Evolutionary conservation across 2,113 vertebrate genomes (phyloP).

Genomic region (Piaya cayana): DNA sequence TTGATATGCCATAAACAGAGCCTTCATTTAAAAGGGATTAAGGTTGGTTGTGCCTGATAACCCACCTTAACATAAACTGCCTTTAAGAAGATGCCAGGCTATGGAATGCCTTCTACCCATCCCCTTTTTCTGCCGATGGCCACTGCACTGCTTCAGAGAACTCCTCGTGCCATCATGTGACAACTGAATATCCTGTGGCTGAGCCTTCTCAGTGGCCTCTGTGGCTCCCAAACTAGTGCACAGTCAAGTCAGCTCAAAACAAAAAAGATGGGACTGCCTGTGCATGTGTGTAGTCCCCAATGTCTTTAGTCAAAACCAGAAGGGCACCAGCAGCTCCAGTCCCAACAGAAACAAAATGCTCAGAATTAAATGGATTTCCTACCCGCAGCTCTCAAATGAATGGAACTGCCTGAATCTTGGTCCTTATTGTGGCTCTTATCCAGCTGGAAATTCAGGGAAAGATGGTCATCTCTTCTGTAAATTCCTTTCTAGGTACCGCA

Average conservation of each 20-base stretch:
- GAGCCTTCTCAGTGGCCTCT: neutral
- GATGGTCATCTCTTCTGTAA: neutral
- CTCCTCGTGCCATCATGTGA: neutral
- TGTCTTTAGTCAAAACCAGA: neutral
- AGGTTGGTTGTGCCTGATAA: neutral
- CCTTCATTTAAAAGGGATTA: slow-evolving; percentile 52
- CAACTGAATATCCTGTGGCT: rapidly evolving
- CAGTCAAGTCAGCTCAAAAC: neutral
- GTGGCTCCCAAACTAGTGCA: neutral
- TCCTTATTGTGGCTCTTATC: neutral
- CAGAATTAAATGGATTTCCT: neutral
- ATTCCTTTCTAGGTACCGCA: neutral
- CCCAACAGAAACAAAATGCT: neutral
- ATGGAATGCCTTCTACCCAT: neutral
- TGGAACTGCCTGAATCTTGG: rapidly evolving
- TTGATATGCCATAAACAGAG: slow-evolving; percentile 23
- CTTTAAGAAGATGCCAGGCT: neutral
- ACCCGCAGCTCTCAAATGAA: neutral
- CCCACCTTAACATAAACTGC: neutral
- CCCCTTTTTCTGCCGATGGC: neutral
- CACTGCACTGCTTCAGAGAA: neutral
- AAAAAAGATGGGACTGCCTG: neutral
- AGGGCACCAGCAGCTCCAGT: neutral
- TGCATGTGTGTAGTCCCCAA: neutral
- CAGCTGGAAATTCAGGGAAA: neutral